phyloP scores from a whole-genome alignment of 2,797 vertebrate species.

The Nannoperca australis region DNA sequence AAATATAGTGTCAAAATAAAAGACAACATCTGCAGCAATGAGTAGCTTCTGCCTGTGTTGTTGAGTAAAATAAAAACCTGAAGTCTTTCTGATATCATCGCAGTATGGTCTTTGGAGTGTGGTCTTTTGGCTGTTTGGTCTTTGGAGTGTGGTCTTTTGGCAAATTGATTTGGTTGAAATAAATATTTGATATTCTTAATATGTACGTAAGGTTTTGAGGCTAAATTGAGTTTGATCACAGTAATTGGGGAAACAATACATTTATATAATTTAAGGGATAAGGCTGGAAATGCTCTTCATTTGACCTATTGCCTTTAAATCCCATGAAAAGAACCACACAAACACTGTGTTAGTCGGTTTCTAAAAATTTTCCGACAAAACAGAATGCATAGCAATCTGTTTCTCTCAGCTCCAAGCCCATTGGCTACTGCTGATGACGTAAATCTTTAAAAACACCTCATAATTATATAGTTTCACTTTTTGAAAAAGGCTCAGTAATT shows the following conservation, averaged over 20 bases:
- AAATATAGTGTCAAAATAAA: constrained; percentile 26
- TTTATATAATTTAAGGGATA: not conserved
- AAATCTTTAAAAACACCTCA: too few species aligned
- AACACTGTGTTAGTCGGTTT: not conserved
- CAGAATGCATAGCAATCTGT: not conserved
- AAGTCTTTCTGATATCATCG: not conserved
- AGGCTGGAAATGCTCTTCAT: not conserved
- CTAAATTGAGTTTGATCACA: not conserved
- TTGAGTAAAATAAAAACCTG: constrained; percentile 4
- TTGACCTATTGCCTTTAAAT: not conserved
- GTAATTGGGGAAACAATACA: not conserved
- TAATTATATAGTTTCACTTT: too few species aligned
- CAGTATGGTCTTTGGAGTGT: not conserved
- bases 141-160: not conserved
- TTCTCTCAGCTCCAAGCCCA: not conserved
- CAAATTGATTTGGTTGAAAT: not conserved
- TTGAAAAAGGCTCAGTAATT: too few species aligned
- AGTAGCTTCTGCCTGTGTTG: constrained; percentile 5
- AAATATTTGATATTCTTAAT: not conserved
- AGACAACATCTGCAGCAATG: constrained; percentile 12
- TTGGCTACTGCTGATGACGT: not conserved
- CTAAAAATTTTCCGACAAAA: not conserved
- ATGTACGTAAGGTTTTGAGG: not conserved
- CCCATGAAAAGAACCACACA: not conserved
- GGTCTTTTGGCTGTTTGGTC: not conserved